Conservation (phyloP, 1,140 invertebrate genomes). For the Helicoverpa armigera region DNA sequence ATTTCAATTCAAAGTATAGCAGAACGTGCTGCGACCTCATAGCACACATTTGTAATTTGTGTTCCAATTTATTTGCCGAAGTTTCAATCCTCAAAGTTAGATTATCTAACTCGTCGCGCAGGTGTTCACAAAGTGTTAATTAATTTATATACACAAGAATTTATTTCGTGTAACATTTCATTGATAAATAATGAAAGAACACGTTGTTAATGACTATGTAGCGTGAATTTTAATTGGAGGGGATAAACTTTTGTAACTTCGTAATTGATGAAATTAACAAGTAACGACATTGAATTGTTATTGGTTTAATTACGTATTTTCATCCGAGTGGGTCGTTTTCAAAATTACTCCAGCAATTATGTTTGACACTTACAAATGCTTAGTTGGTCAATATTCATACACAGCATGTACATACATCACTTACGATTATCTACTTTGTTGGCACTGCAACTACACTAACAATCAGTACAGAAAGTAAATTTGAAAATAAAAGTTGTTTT, state of each 20-base stretch:
- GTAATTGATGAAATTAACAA: constrained; percentile 60
- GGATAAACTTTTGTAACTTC: constrained; percentile 9
- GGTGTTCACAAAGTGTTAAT: constrained; percentile 72
- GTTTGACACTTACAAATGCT: too few species aligned
- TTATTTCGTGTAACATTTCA: constrained; percentile 69
- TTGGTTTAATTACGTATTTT: neutral
- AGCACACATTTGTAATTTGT: constrained; percentile 39
- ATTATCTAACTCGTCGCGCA: constrained; percentile 66
- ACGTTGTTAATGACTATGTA: constrained; percentile 54
- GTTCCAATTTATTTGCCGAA: constrained; percentile 58
- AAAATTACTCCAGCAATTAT: too few species aligned
- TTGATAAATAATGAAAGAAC: constrained; percentile 73
- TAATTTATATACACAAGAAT: constrained; percentile 68
- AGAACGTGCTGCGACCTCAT: constrained; percentile 19
- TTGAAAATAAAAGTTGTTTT: too few species aligned
- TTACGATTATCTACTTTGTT: too few species aligned
- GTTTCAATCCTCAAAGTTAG: constrained; percentile 61
- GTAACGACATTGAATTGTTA: neutral
- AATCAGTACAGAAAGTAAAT: too few species aligned
- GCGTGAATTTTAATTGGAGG: neutral
- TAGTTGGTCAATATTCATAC: too few species aligned
- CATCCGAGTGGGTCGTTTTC: too few species aligned
- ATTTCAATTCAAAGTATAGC: constrained; percentile 3
- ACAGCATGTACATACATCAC: too few species aligned
- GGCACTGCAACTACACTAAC: too few species aligned